A percentile compares a stretch with the other conserved stretches of the same genome.
Evolutionary conservation across 1,140 invertebrate genomes (phyloP).

Genomic region (Chironomus tepperi): DNA sequence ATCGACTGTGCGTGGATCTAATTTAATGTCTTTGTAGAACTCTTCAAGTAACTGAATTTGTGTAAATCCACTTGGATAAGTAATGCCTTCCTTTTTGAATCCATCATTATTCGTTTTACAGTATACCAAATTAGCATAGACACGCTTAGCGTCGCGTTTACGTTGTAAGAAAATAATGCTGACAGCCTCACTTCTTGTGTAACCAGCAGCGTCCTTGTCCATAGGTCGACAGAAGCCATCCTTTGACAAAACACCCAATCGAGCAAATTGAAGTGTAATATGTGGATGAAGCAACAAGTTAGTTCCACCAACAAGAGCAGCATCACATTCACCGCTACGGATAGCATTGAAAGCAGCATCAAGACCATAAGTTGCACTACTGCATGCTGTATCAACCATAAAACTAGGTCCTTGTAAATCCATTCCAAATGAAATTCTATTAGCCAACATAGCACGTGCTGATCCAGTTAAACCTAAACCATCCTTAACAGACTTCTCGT

Average conservation of each 20-base stretch:
- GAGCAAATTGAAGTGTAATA: conserved; percentile 72
- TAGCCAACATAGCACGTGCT: conserved; percentile 83
- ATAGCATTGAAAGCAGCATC: conserved; percentile 74
- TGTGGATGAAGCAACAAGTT: conserved; percentile 78
- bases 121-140: conserved; percentile 53
- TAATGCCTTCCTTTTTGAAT: conserved; percentile 82
- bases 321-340: conserved; percentile 67
- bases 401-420: conserved; percentile 68
- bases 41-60: conserved; percentile 71
- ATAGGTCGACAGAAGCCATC: conserved; percentile 87
- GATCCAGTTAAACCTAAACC: conserved; percentile 45
- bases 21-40: conserved; percentile 73
- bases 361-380: conserved; percentile 76
- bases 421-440: conserved; percentile 72
- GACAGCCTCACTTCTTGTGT: conserved; percentile 68
- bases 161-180: conserved; percentile 73
- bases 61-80: conserved; percentile 78
- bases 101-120: conserved; percentile 76
- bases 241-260: conserved; percentile 72
- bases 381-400: conserved; percentile 81
- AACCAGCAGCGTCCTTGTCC: conserved; percentile 70
- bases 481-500: neutral
- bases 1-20: conserved; percentile 59
- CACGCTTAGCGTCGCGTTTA: conserved; percentile 61
- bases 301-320: conserved; percentile 76